Conservation (phyloP, 2,113 vertebrate species). For the Chaetops frenatus region DNA sequence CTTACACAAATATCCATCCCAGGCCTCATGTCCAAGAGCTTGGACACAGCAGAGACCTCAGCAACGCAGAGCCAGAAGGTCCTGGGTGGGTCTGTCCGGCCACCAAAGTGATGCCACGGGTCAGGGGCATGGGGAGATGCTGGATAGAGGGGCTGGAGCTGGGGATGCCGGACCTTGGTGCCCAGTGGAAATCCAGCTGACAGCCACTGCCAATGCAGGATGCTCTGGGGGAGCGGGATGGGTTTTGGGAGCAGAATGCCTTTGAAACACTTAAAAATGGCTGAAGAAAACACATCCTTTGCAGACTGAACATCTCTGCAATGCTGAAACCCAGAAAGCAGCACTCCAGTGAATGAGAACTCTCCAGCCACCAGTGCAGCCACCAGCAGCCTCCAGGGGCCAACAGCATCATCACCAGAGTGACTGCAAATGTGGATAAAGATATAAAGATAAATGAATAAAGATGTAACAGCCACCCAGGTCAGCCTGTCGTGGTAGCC, state of each 20-base stretch:
- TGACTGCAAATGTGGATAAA: neutral
- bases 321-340: neutral
- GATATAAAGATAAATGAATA: neutral
- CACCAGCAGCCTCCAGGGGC: neutral
- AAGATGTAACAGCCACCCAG: neutral
- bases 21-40: neutral
- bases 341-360: neutral
- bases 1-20: neutral
- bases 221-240: neutral
- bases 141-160: neutral
- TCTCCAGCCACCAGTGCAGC: neutral
- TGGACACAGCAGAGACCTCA: neutral
- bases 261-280: neutral
- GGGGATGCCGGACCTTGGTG: neutral
- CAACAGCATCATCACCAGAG: neutral
- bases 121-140: neutral
- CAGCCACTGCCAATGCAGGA: neutral
- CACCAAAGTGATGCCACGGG: fast-evolving
- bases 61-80: fast-evolving
- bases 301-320: neutral
- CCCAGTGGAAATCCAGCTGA: neutral
- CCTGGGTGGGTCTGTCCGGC: neutral
- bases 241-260: neutral
- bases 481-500: neutral
- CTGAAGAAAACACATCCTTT: neutral